phyloP scores from a whole-genome alignment of 2,797 vertebrate genomes.

The Lepilemur ruficaudatus region DNA sequence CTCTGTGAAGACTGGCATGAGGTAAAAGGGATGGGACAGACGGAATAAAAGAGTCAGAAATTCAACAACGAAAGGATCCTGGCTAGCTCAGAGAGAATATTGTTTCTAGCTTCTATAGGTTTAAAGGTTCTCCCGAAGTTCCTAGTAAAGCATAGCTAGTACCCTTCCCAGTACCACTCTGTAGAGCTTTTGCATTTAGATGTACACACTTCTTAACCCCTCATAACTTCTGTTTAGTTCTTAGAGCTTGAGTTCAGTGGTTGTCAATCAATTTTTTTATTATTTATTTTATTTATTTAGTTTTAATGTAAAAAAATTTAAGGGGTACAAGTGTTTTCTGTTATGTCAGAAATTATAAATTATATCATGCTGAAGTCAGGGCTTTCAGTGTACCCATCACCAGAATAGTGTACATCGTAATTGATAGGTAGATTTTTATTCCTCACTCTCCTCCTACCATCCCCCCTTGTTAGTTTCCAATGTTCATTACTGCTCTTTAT shows the following conservation, averaged over 20 bases:
- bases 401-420: no score
- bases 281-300: neutral
- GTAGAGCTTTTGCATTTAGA: neutral
- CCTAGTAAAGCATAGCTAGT: neutral
- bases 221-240: neutral
- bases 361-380: no score
- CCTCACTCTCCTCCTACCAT: no score
- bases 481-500: no score
- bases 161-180: neutral
- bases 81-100: neutral
- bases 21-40: neutral
- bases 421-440: no score
- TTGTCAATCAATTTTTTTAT: neutral
- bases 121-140: neutral
- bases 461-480: no score
- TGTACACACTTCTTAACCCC: neutral
- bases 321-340: no score
- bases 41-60: neutral
- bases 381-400: no score
- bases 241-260: neutral
- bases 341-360: no score
- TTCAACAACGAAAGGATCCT: neutral
- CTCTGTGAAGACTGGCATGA: neutral
- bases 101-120: rapidly evolving
- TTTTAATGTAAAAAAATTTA: no score